phyloP scores from a whole-genome alignment of 2,888 invertebrate genomes.

The Nephrotoma appendiculata region DNA sequence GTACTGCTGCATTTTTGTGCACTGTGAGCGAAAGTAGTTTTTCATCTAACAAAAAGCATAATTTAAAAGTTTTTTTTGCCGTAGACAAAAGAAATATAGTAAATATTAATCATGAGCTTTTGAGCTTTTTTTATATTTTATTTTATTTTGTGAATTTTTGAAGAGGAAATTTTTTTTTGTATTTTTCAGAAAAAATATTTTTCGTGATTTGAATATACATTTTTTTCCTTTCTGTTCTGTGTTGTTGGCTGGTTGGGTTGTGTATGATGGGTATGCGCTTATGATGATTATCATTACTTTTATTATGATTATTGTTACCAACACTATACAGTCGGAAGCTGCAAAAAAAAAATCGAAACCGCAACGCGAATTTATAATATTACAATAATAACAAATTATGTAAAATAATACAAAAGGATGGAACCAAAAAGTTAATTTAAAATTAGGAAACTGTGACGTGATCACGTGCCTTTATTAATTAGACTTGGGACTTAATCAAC shows the following conservation, averaged over 20 bases:
- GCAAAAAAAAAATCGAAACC: not conserved
- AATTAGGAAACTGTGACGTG: not conserved
- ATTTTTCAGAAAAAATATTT: not conserved
- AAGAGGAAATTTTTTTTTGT: not conserved
- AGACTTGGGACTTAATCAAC: not conserved
- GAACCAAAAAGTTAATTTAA: not conserved
- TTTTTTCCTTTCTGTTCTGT: not conserved
- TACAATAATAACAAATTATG: not conserved
- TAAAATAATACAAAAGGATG: not conserved
- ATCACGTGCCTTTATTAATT: not conserved
- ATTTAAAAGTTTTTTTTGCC: not conserved
- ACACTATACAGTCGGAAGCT: not conserved
- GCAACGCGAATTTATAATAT: not conserved
- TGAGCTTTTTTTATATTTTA: not conserved
- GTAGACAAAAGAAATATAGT: not conserved
- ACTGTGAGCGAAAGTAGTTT: not conserved
- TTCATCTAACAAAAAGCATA: not conserved
- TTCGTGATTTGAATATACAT: not conserved
- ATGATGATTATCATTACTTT: not conserved
- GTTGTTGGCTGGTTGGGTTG: not conserved
- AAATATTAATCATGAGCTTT: not conserved
- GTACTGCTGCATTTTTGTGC: not conserved
- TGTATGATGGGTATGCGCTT: not conserved
- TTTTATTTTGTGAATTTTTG: not conserved
- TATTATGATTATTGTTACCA: not conserved